These are phyloP conservation scores for Pyrochroa serraticornis DNA, from an alignment of 2,888 invertebrate species.

Conservation along the genomic window DNA sequence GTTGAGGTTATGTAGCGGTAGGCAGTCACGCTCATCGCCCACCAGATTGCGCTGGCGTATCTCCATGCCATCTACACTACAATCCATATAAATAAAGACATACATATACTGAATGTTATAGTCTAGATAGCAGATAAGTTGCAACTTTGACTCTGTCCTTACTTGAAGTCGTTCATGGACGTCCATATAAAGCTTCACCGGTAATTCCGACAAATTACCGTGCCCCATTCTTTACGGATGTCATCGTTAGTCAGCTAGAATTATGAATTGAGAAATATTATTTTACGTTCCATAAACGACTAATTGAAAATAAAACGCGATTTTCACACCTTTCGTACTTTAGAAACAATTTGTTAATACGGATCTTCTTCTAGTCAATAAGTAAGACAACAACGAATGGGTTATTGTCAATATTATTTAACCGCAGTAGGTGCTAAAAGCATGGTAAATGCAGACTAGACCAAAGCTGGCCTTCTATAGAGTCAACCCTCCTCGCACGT, in stretches of 20 bases:
- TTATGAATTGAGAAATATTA: no score
- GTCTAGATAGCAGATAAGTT: conserved; percentile 25
- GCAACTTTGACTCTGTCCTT: conserved; percentile 23
- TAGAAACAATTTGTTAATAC: no score
- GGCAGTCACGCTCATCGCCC: conserved; percentile 44
- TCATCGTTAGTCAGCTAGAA: no score
- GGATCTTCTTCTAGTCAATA: no score
- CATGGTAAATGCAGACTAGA: neutral
- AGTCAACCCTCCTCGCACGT: neutral
- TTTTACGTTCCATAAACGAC: no score
- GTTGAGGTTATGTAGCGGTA: conserved; percentile 38
- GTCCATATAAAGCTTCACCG: conserved; percentile 11
- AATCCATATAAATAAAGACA: conserved; percentile 38
- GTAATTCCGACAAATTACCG: neutral
- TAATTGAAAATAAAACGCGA: no score
- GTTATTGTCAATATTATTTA: no score
- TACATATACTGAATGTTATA: conserved; percentile 23
- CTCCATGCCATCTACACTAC: conserved; percentile 36
- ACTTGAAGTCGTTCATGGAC: conserved; percentile 16
- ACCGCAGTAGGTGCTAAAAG: neutral
- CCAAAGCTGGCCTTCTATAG: no score
- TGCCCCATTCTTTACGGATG: no score
- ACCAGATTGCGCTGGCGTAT: conserved; percentile 42
- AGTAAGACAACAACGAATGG: no score
- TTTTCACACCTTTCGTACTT: no score